Evolutionary conservation across 2,888 invertebrate species (phyloP).

Genomic region (Leptothorax acervorum): DNA sequence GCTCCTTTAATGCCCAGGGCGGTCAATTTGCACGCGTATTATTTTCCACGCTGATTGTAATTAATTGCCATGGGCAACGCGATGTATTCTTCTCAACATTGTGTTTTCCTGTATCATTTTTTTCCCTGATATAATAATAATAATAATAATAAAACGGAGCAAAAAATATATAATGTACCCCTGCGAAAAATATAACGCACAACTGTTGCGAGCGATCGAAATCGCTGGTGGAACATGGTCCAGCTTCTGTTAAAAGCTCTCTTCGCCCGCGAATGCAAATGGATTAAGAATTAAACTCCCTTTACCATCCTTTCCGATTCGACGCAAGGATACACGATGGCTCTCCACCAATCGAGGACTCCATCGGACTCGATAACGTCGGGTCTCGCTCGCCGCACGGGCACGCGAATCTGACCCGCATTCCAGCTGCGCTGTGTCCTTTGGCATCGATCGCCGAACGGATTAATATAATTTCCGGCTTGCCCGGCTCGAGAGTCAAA

Average conservation of each 20-base stretch:
- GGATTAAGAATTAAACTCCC: slow-evolving; percentile 35
- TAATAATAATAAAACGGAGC: slow-evolving; percentile 1
- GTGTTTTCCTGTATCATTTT: slow-evolving; percentile 5
- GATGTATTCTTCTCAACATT: slow-evolving; percentile 13
- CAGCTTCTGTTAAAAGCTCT: background rate
- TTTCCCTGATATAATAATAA: slow-evolving; percentile 23
- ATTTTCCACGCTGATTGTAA: slow-evolving; percentile 38
- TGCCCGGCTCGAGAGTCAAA: slow-evolving; percentile 11
- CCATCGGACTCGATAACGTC: slow-evolving; percentile 36
- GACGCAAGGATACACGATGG: slow-evolving; percentile 9
- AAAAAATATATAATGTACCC: too few relatives aligned
- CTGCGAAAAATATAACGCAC: background rate
- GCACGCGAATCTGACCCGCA: slow-evolving; percentile 38
- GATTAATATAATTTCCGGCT: slow-evolving; percentile 53
- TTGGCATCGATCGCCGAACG: slow-evolving; percentile 39
- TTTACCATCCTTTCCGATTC: background rate
- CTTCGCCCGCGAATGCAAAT: slow-evolving; percentile 8
- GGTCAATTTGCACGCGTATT: slow-evolving; percentile 38
- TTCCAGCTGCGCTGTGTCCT: slow-evolving; percentile 44
- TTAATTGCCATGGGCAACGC: slow-evolving; percentile 14
- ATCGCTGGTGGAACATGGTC: background rate
- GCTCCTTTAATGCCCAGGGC: slow-evolving; percentile 20
- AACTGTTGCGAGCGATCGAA: background rate
- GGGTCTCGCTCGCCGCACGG: slow-evolving; percentile 1
- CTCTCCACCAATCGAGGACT: slow-evolving; percentile 21